Conservation (phyloP, 2,888 invertebrate species). For the Lydus trimaculatus region DNA sequence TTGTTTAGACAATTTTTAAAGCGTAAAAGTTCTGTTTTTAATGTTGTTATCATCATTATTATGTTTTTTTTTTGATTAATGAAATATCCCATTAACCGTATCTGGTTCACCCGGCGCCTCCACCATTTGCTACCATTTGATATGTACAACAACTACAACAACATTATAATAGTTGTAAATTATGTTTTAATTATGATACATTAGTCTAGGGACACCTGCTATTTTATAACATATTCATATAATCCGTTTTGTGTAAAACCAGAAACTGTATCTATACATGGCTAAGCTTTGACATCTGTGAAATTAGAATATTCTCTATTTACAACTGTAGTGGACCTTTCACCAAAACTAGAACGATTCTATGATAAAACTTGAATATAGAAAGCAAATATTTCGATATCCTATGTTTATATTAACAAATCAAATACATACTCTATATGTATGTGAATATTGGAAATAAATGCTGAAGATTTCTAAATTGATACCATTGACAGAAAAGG, state of each 20-base stretch:
- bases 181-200: background rate
- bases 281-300: background rate
- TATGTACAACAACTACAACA: background rate
- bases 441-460: no score
- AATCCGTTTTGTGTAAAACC: background rate
- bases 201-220: background rate
- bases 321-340: background rate
- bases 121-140: background rate
- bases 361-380: background rate
- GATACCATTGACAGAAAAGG: no score
- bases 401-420: background rate
- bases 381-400: background rate
- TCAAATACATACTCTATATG: no score
- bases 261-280: background rate
- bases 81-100: no score
- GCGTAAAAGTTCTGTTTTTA: background rate
- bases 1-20: background rate
- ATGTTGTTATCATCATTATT: no score
- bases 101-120: background rate
- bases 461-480: no score
- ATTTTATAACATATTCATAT: background rate
- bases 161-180: background rate
- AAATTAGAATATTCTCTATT: slow-evolving; percentile 5
- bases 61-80: no score
- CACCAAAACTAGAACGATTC: background rate